Base-by-base conservation (phyloP, 2,888 invertebrate species). In the Apodemia hepburni region DNA sequence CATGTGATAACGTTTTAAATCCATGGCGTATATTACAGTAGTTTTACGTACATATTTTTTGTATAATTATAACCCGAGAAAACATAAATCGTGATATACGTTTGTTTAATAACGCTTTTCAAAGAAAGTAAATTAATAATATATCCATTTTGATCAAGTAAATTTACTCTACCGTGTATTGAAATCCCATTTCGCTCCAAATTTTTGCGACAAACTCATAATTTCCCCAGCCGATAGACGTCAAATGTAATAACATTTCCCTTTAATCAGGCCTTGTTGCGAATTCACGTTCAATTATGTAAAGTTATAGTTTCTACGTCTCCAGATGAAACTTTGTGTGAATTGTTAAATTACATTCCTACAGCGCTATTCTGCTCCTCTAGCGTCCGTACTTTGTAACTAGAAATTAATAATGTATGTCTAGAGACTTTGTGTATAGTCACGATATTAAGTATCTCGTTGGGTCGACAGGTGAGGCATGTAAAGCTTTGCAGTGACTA, bases 281-380 rank as follows among this genome's bases (percentile, higher is more conserved):
- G 69, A 74, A 72, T 80, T 80, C 76, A 77, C 74, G 75, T 77
- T 77, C 75, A 78, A 79, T 79, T 79, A 79, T 77, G 75, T 73
- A 70, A 74, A 80, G 78, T 79, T 81, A 80, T 80, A 76, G 80
- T 80, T 80, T 78, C 77, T 73, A 74, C 71, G 74, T 77, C 78
- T 82, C 78, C 76, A 75, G 82, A 78, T 78, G 76, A 76, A 85
- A 84, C 81, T 85, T 80, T 75, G 79, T 80, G 85, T 88, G 87
- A 88, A 88, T 87, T 84, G 87, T 88, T 88, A 88, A 88, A 88
- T 85, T 85, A 81, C 81, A 87, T 87, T 82, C 78, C 80, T 80
- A 81, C 78, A 82, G 80, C 79, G 81, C 81, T 79, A 78, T 79
- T 79, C 75, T 76, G 76, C 67, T 79, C 78, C 78, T 75, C 78